Conservation (phyloP, 2,797 vertebrate genomes). For the Falco columbarius region DNA sequence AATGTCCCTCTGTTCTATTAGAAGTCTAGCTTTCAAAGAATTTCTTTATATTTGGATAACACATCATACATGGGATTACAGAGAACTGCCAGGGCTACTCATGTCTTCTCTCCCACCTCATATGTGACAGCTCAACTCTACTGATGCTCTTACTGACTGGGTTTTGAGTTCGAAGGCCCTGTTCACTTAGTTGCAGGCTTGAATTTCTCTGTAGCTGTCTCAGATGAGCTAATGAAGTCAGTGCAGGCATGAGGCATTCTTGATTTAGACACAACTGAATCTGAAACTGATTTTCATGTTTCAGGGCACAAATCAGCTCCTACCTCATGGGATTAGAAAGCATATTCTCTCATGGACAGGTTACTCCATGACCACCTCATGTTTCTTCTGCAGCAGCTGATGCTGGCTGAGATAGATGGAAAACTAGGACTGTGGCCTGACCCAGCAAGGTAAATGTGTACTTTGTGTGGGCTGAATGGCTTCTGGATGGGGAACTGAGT, state of each 20-base stretch:
- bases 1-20: not conserved
- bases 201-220: constrained; percentile 2
- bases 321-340: not conserved
- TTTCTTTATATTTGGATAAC: not conserved
- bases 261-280: constrained; percentile 19
- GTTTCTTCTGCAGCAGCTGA: not conserved
- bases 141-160: not conserved
- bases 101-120: not conserved
- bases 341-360: not conserved
- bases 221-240: constrained; percentile 19
- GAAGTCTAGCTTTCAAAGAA: constrained; percentile 9
- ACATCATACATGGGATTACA: not conserved
- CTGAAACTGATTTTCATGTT: constrained; percentile 5
- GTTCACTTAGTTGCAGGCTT: constrained; percentile 6
- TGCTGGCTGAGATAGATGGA: not conserved
- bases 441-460: not conserved
- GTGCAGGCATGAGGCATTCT: not conserved
- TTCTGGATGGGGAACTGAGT: not conserved
- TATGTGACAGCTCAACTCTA: constrained; percentile 4
- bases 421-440: not conserved
- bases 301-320: not conserved
- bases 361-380: not conserved
- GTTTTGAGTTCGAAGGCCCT: constrained; percentile 35
- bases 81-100: constrained; percentile 5
- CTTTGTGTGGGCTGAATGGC: not conserved